Conservation (phyloP, 2,797 vertebrate species). For the Darevskia mixta region DNA sequence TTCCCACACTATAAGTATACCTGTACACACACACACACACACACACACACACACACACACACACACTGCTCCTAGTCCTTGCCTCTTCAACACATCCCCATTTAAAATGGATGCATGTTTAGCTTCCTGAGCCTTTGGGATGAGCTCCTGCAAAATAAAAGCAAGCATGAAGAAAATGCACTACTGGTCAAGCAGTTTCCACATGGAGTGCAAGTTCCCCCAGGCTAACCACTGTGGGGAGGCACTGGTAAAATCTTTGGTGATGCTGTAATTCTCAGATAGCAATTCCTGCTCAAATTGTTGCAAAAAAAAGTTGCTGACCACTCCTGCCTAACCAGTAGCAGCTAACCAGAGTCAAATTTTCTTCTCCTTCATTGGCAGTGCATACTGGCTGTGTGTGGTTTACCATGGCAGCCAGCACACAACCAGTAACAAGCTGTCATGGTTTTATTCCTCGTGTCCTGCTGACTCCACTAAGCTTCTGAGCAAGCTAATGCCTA, state of each 20-base stretch:
- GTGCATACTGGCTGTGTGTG: not conserved
- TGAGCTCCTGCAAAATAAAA: not conserved
- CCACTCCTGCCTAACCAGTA: not conserved
- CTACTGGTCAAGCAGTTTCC: not conserved
- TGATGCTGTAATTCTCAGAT: not conserved
- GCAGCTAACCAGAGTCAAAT: not conserved
- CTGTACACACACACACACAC: too few species aligned
- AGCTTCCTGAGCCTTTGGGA: not conserved
- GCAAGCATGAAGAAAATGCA: not conserved
- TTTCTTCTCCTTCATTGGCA: not conserved
- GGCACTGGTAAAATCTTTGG: not conserved
- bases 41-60: too few species aligned
- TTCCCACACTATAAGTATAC: not conserved
- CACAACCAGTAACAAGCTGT: not conserved
- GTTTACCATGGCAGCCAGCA: not conserved
- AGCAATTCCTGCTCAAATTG: not conserved
- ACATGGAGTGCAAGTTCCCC: not conserved
- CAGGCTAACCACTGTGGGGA: not conserved
- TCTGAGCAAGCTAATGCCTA: not conserved
- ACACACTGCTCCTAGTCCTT: too few species aligned
- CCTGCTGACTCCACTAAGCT: not conserved
- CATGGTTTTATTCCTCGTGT: not conserved
- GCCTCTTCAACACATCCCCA: not conserved
- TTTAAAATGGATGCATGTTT: not conserved
- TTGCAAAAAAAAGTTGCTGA: not conserved